phyloP scores from a whole-genome alignment of 1,140 invertebrate species.

The Pseudobourletiella spinata region DNA sequence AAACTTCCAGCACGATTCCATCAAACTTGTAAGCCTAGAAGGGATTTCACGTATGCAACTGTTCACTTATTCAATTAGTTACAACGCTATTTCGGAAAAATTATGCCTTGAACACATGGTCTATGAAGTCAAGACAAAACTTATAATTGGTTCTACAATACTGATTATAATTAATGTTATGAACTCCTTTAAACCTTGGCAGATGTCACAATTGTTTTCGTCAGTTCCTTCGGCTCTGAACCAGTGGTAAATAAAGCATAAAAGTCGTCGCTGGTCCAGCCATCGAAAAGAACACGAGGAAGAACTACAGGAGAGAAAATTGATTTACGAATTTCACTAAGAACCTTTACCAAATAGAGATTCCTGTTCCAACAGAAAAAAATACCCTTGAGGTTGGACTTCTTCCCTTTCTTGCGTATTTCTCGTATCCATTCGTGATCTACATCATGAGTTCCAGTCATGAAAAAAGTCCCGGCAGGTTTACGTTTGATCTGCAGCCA shows the following conservation, averaged over 20 bases:
- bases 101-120: background rate
- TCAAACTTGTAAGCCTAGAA: slow-evolving; percentile 58
- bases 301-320: slow-evolving; percentile 49
- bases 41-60: too few species aligned
- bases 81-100: slow-evolving; percentile 3
- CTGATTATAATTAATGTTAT: too few species aligned
- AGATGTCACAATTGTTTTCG: slow-evolving; percentile 50
- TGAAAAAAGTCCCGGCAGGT: slow-evolving; percentile 50
- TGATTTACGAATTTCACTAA: background rate
- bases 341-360: slow-evolving; percentile 43
- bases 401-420: slow-evolving; percentile 46
- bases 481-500: slow-evolving; percentile 76
- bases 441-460: slow-evolving; percentile 65
- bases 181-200: slow-evolving; percentile 49
- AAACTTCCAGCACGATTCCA: slow-evolving; percentile 80
- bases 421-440: slow-evolving; percentile 73
- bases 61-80: too few species aligned
- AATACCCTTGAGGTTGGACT: slow-evolving; percentile 38
- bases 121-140: background rate
- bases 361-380: too few species aligned
- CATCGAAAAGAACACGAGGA: slow-evolving; percentile 76
- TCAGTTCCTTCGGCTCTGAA: slow-evolving; percentile 50
- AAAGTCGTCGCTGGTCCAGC: slow-evolving; percentile 63
- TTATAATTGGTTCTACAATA: too few species aligned
- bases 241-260: slow-evolving; percentile 52